phyloP scores from a whole-genome alignment of 2,797 vertebrate species.

The Chrosomus eos region DNA sequence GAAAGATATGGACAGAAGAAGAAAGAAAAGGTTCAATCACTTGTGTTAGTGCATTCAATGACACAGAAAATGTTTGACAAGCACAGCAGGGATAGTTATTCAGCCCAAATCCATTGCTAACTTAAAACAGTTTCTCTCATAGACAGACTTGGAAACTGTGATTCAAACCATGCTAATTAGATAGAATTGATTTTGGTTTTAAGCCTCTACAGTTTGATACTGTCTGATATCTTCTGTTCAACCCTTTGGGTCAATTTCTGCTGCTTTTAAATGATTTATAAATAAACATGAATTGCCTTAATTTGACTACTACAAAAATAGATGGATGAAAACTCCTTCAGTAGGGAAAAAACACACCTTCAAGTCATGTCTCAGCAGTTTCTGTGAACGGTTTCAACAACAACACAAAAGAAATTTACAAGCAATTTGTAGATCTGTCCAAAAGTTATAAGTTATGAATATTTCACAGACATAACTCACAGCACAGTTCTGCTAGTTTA shows the following conservation, averaged over 20 bases:
- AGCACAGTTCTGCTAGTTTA: slow-evolving; percentile 5
- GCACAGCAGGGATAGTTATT: background rate
- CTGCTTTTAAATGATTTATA: slow-evolving; percentile 1
- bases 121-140: background rate
- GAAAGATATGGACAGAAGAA: slow-evolving; percentile 14
- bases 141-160: background rate
- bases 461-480: background rate
- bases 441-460: background rate
- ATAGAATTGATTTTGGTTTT: background rate
- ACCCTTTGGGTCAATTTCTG: background rate
- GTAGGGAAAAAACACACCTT: background rate
- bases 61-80: background rate
- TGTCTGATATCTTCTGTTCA: background rate
- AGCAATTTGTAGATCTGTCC: background rate
- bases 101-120: background rate
- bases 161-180: background rate
- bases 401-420: background rate
- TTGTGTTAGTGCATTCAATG: background rate
- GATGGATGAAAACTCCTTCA: background rate
- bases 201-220: background rate
- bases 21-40: background rate
- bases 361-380: background rate
- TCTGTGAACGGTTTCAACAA: background rate
- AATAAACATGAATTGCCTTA: slow-evolving; percentile 2
- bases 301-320: slow-evolving; percentile 1